Base-by-base conservation (phyloP, 1,140 invertebrate species). In the Galleria mellonella region DNA sequence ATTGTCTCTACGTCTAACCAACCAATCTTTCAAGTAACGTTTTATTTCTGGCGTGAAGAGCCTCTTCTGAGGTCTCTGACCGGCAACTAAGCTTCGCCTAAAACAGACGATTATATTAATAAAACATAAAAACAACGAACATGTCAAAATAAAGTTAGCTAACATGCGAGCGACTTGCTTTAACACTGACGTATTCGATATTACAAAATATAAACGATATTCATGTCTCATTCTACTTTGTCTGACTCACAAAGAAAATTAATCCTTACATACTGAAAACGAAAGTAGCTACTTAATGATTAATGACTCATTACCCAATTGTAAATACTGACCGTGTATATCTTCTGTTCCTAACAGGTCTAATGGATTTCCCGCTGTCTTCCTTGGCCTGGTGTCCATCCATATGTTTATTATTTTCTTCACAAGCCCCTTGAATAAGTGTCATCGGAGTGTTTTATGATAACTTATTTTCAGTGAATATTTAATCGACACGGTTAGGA, bases 31-130 rank as follows among this genome's bases (percentile, higher is more conserved):
- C 8, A 93, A 73, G 74, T 89, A 91, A 37, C 89, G 83, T 61
- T 93, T 93, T 41, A 92, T 93, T 84, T 93, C 91, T 43, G 92
- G 92, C 8, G 92, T 93, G 64, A 93, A 92, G 1, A 93, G 81
- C 28, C 90, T 84, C 64, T 93, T 93, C 32, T 89, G 88, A 23
- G 90, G 88, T n/a, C 90, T 82, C 53, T 87, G 87, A 23, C 89
- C 89, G 32, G 88, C 87, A 9, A 85, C 85, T 54, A 88, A 86
- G 38, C 76, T 82, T 67, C 87, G 84, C 61, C 89, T 90, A 67
- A 44, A 77, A 75, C n/a, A 17, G 8, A 55, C 6, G 15, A 27
- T 14, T 31, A 43, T 6, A 23, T 23, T 23, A 2, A 23, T 23
- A 58, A 54, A 53, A 42, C 12, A 45, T 28, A 23, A 9, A 42